Conservation (phyloP, 2,113 vertebrate genomes). For the Cololabis saira region DNA sequence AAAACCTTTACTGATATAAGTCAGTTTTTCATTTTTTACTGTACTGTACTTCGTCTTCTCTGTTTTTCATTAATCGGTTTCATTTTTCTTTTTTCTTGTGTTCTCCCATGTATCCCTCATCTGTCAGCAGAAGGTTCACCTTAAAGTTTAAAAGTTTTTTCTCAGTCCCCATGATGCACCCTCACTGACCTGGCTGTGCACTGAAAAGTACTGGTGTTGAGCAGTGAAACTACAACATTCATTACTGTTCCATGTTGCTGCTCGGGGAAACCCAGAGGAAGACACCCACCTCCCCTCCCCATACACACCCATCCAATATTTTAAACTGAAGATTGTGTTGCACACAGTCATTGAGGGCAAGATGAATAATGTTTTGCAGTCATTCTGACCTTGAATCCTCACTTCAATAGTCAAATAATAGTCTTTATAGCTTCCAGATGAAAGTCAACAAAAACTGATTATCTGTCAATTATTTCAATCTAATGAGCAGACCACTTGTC, state of each 20-base stretch:
- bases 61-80: constrained; percentile 72
- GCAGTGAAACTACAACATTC: constrained; percentile 36
- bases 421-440: constrained; percentile 48
- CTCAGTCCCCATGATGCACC: constrained; percentile 4
- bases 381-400: constrained; percentile 43
- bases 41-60: constrained; percentile 58
- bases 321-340: constrained; percentile 14
- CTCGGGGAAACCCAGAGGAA: constrained; percentile 60
- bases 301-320: constrained; percentile 20
- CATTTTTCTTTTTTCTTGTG: constrained; percentile 18
- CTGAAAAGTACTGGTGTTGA: constrained; percentile 11
- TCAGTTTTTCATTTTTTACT: constrained; percentile 62
- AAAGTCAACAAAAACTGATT: constrained; percentile 76
- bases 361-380: constrained; percentile 1
- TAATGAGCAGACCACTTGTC: constrained; percentile 76
- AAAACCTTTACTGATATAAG: constrained; percentile 61
- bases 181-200: constrained; percentile 16
- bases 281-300: constrained; percentile 16
- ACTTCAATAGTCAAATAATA: constrained; percentile 31
- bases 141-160: constrained; percentile 32
- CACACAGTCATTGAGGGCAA: background rate
- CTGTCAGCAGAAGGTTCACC: constrained; percentile 12
- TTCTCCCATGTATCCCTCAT: constrained; percentile 39
- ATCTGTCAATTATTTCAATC: constrained; percentile 68
- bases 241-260: constrained; percentile 46